Conservation (phyloP, 2,888 invertebrate species). For the Pammene aurita region DNA sequence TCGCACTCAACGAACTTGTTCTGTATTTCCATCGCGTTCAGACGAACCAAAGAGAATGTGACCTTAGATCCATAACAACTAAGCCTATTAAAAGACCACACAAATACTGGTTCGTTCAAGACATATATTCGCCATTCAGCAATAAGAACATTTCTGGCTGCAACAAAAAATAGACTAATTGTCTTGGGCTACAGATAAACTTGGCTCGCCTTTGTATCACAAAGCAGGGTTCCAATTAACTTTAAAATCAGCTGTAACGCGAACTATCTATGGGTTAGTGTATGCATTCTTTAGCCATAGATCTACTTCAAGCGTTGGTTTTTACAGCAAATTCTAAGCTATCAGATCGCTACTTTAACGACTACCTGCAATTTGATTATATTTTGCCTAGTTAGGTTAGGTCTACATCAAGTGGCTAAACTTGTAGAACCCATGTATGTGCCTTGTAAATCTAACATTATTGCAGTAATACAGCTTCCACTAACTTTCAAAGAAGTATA, state of each 20-base stretch:
- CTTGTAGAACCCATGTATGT: conserved; percentile 2
- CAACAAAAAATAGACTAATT: conserved; percentile 37
- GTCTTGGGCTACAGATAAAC: conserved; percentile 35
- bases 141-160: conserved; percentile 6
- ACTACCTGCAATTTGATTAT: not conserved
- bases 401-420: not conserved
- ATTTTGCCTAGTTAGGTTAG: not conserved
- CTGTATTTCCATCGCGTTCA: not conserved
- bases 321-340: conserved; percentile 15
- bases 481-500: not conserved
- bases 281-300: conserved; percentile 33
- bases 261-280: conserved; percentile 14
- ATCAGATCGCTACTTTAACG: conserved; percentile 4
- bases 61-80: not conserved
- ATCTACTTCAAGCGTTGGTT: conserved; percentile 22
- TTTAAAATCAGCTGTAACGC: conserved; percentile 27
- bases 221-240: conserved; percentile 39
- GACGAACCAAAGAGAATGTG: not conserved
- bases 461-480: no score
- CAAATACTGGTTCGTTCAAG: not conserved
- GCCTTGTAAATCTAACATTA: not conserved
- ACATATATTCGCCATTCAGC: not conserved
- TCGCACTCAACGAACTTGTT: conserved; percentile 14
- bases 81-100: not conserved
- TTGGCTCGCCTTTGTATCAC: conserved; percentile 19